phyloP scores from a whole-genome alignment of 2,888 invertebrate genomes.

The Noctuana brunneofusca region DNA sequence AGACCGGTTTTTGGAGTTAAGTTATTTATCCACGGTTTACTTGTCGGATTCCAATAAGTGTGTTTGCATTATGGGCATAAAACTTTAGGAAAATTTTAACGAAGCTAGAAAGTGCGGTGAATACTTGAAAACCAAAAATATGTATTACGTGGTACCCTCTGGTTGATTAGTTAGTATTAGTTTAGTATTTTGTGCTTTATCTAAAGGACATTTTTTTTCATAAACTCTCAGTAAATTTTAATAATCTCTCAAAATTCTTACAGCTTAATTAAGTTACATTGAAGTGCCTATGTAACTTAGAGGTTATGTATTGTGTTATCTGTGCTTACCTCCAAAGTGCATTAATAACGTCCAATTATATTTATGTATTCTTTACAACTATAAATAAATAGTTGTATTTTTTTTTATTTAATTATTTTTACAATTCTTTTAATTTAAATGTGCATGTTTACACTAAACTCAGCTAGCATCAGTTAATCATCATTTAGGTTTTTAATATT shows the following conservation, averaged over 20 bases:
- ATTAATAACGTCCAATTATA: neutral
- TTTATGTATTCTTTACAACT: too few relatives aligned
- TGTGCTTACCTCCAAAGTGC: constrained; percentile 8
- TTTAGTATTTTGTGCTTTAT: neutral
- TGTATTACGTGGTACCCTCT: neutral
- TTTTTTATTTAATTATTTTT: too few relatives aligned
- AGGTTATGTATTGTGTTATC: constrained; percentile 5
- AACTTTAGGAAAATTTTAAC: neutral
- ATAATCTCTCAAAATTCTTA: neutral
- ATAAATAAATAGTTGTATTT: too few relatives aligned
- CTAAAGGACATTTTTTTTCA: neutral
- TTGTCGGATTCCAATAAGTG: neutral
- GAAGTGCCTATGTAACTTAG: neutral
- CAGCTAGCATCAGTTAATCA: too few relatives aligned
- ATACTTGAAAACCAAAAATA: neutral
- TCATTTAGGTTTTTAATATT: too few relatives aligned
- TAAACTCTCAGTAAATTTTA: neutral
- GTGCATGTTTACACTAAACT: too few relatives aligned
- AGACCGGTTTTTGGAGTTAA: constrained; percentile 2
- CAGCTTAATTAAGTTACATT: neutral
- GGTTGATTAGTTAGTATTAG: neutral
- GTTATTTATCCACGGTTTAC: neutral
- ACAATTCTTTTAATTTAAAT: too few relatives aligned
- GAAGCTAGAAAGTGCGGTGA: neutral
- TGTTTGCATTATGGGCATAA: neutral